Evolutionary conservation across 2,113 vertebrate species (phyloP).

Genomic region (Epinephelus fuscoguttatus): DNA sequence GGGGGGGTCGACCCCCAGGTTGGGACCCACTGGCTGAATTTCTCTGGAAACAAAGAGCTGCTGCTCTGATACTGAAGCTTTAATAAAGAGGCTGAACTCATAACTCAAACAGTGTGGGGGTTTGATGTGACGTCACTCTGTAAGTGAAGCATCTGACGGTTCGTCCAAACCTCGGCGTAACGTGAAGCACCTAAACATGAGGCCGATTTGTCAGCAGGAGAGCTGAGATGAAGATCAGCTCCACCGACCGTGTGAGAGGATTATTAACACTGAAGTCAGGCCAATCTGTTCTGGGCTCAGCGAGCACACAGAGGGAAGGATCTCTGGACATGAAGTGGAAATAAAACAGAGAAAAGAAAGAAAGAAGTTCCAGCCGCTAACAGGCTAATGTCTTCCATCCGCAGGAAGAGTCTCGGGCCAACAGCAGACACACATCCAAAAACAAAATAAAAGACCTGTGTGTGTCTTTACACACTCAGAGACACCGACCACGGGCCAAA

Average conservation of each 20-base stretch:
- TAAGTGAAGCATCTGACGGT: too few relatives aligned
- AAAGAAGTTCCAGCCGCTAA: constrained; percentile 53
- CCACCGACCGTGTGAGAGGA: constrained; percentile 39
- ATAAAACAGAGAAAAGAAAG: constrained; percentile 14
- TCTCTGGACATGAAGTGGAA: constrained; percentile 39
- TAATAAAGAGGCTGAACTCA: too few relatives aligned
- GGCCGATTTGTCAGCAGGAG: background rate
- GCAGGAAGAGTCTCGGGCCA: constrained; percentile 30
- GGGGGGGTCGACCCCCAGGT: too few relatives aligned
- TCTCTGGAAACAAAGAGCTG: too few relatives aligned
- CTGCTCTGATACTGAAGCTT: too few relatives aligned
- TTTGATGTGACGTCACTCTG: too few relatives aligned
- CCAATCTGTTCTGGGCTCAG: constrained; percentile 37
- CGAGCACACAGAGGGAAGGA: background rate
- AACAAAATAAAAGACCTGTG: constrained; percentile 3
- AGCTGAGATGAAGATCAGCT: constrained; percentile 22
- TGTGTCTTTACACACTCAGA: too few relatives aligned
- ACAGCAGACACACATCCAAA: constrained; percentile 22
- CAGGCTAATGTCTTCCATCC: constrained; percentile 67
- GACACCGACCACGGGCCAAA: too few relatives aligned
- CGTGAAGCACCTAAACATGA: background rate
- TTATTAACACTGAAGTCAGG: constrained; percentile 22
- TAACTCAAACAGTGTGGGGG: too few relatives aligned
- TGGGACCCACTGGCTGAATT: too few relatives aligned
- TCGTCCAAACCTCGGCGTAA: too few relatives aligned